Conservation (phyloP, 2,888 invertebrate species). For the Dolichomitus sp. region DNA sequence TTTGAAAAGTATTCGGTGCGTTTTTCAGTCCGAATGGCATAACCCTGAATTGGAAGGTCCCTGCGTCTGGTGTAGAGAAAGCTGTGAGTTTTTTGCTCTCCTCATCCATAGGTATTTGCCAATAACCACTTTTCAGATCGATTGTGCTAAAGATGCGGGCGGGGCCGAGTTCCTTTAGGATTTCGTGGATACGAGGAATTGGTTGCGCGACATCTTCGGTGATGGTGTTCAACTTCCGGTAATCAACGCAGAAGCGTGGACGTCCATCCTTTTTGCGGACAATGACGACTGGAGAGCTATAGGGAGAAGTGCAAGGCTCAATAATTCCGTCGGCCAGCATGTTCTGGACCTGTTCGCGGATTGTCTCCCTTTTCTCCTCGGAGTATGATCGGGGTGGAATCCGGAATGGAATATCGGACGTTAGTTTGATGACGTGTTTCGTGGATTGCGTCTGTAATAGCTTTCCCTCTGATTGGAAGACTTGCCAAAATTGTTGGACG, state of each 20-base stretch:
- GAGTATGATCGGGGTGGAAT: background rate
- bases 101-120: conserved; percentile 75
- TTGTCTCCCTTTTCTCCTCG: background rate
- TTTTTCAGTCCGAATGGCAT: conserved; percentile 76
- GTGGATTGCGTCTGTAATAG: background rate
- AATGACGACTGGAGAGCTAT: conserved; percentile 68
- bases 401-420: background rate
- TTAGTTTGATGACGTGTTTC: background rate
- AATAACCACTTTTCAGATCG: conserved; percentile 71
- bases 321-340: conserved; percentile 68
- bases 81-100: conserved; percentile 70
- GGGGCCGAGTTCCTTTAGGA: background rate
- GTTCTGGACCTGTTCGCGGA: conserved; percentile 52
- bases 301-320: conserved; percentile 57
- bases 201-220: background rate
- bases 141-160: too few relatives aligned
- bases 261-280: conserved; percentile 59
- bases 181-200: background rate
- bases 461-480: background rate
- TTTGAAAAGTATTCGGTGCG: conserved; percentile 75
- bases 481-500: too few relatives aligned
- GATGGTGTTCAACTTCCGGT: conserved; percentile 11
- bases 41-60: conserved; percentile 73
- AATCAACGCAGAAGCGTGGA: conserved; percentile 67
- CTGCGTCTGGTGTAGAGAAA: conserved; percentile 73